A percentile compares a stretch with the other conserved stretches of the same genome.
These are phyloP conservation scores for Charanyca ferruginea DNA, from an alignment of 2,888 invertebrate genomes.

Conservation along the genomic window DNA sequence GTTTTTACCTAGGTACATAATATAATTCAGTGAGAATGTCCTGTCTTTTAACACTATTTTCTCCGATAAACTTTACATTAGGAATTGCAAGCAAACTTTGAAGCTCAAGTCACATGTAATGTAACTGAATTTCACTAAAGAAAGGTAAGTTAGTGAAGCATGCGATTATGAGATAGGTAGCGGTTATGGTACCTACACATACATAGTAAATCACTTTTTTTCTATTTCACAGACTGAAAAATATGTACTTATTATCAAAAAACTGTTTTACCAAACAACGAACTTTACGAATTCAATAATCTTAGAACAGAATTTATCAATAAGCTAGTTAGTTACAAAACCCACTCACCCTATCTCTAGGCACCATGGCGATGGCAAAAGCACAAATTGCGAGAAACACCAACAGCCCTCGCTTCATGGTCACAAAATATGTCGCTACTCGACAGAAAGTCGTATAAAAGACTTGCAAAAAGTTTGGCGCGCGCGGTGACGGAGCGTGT, in stretches of 20 bases:
- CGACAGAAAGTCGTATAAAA: slow-evolving; percentile 32
- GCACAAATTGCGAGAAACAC: slow-evolving; percentile 73
- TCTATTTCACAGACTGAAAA: slow-evolving; percentile 5
- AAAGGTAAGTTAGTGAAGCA: neutral
- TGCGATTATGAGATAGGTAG: neutral
- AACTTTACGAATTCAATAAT: slow-evolving; percentile 15
- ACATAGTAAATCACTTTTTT: slow-evolving; percentile 8
- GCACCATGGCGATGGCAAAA: slow-evolving; percentile 77
- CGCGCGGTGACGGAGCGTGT: slow-evolving; percentile 70
- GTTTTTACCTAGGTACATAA: neutral
- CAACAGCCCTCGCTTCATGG: slow-evolving; percentile 74
- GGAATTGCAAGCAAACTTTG: neutral
- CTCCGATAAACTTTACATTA: slow-evolving; percentile 1
- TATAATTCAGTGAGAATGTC: no score
- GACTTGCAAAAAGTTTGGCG: slow-evolving; percentile 56
- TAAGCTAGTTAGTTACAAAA: slow-evolving; percentile 20
- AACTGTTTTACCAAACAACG: slow-evolving; percentile 21
- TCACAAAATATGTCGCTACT: slow-evolving; percentile 55
- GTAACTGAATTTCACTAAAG: slow-evolving; percentile 5
- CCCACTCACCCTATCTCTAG: slow-evolving; percentile 79
- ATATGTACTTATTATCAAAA: neutral
- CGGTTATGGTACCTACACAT: neutral
- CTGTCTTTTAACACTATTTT: neutral
- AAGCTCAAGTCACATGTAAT: neutral
- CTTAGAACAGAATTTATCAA: slow-evolving; percentile 7